phyloP scores from a whole-genome alignment of 2,113 vertebrate species.

The Muscicapa adusta region DNA sequence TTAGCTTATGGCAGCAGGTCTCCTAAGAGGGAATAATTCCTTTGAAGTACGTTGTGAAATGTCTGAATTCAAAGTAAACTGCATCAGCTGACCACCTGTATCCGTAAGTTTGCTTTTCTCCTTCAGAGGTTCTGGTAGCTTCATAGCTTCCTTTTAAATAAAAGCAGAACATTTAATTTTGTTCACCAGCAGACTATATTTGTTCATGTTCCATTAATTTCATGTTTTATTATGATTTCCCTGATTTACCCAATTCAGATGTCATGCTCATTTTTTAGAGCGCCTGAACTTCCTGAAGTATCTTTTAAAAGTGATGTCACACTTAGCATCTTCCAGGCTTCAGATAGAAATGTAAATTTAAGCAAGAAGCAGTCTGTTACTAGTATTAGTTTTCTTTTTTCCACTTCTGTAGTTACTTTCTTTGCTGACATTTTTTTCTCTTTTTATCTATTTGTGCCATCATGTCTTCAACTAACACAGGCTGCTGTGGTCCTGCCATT shows the following conservation, averaged over 20 bases:
- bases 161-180: neutral
- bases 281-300: neutral
- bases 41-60: neutral
- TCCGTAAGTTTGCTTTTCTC: neutral
- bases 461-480: neutral
- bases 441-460: neutral
- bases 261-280: neutral
- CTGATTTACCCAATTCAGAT: neutral
- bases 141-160: neutral
- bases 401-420: neutral
- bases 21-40: neutral
- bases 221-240: neutral
- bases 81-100: neutral
- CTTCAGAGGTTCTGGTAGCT: neutral
- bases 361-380: neutral
- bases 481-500: neutral
- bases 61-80: neutral
- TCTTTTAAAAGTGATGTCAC: neutral
- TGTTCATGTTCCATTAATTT: neutral
- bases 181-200: neutral
- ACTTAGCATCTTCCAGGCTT: neutral
- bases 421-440: neutral
- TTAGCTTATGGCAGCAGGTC: neutral
- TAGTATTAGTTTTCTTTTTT: neutral
- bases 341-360: neutral